Evolutionary conservation across 2,888 invertebrate species (phyloP).

Genomic region (Leptinotarsa juncta): DNA sequence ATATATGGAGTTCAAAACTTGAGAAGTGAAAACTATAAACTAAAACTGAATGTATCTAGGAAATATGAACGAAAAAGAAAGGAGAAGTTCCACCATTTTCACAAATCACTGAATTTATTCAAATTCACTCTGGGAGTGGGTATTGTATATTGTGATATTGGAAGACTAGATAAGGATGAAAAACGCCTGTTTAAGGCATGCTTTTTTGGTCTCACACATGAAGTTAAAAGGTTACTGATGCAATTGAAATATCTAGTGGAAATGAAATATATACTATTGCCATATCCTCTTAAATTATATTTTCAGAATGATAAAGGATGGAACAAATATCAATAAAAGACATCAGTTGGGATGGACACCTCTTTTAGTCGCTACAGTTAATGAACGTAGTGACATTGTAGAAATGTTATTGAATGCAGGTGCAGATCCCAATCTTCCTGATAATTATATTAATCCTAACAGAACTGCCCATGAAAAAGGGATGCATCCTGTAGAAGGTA

Average conservation of each 20-base stretch:
- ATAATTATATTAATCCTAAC: conserved; percentile 80
- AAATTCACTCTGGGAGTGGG: conserved; percentile 31
- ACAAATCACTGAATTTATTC: conserved; percentile 22
- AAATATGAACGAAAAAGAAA: conserved; percentile 35
- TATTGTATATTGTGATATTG: conserved; percentile 55
- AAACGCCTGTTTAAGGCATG: conserved; percentile 68
- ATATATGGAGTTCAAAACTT: not conserved
- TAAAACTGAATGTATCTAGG: not conserved
- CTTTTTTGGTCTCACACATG: conserved; percentile 67
- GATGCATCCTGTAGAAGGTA: conserved; percentile 80
- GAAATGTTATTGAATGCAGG: conserved; percentile 76
- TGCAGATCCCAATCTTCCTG: conserved; percentile 82
- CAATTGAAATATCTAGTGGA: not conserved
- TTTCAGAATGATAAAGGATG: conserved; percentile 64
- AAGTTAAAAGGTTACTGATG: conserved; percentile 64
- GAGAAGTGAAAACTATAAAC: not conserved
- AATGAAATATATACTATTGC: not conserved
- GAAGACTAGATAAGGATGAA: conserved; percentile 57
- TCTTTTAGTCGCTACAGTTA: conserved; percentile 86
- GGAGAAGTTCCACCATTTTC: conserved; percentile 23
- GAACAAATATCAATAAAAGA: conserved; percentile 74
- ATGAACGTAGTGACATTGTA: conserved; percentile 74
- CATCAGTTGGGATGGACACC: conserved; percentile 90
- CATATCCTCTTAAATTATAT: not conserved
- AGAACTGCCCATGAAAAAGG: conserved; percentile 75